phyloP scores from a whole-genome alignment of 37 sponge, comb jelly and placozoan species.

The Chondrosia reniformis region DNA sequence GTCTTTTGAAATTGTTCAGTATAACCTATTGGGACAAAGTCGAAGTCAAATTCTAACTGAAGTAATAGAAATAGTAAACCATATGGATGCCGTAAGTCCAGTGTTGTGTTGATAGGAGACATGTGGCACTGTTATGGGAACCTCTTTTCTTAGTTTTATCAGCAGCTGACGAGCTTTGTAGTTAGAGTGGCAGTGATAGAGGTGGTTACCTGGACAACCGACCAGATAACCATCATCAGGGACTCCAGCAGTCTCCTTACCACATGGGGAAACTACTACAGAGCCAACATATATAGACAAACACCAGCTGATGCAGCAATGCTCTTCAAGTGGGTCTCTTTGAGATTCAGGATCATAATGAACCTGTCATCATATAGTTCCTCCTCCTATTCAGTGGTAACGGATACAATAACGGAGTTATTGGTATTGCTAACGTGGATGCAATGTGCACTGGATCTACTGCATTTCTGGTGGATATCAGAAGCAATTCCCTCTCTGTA shows the following conservation, averaged over 20 bases:
- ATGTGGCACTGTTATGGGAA: neutral
- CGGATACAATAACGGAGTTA: constrained; percentile 29
- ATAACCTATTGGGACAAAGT: neutral
- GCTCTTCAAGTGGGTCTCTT: constrained; percentile 13
- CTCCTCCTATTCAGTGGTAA: constrained; percentile 50
- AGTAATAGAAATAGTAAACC: neutral
- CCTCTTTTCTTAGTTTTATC: constrained; percentile 2
- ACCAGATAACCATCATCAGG: constrained; percentile 28
- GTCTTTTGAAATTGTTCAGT: neutral
- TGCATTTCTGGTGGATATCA: constrained; percentile 42
- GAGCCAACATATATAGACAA: neutral
- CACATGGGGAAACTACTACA: constrained; percentile 20
- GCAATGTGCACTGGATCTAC: constrained; percentile 50
- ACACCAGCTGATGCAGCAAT: neutral
- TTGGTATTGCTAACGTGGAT: constrained; percentile 61
- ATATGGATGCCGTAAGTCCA: constrained; percentile 9
- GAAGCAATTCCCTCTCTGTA: constrained; percentile 7
- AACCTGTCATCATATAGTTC: too few relatives aligned
- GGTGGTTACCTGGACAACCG: constrained; percentile 47
- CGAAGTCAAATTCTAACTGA: neutral
- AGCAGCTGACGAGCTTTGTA: constrained; percentile 1
- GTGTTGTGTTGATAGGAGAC: too few relatives aligned
- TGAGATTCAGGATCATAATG: too few relatives aligned
- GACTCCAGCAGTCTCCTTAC: constrained; percentile 29
- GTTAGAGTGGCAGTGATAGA: constrained; percentile 61